These are phyloP conservation scores for Lepidurus arcticus DNA, from an alignment of 1,140 invertebrate species.

Conservation along the genomic window DNA sequence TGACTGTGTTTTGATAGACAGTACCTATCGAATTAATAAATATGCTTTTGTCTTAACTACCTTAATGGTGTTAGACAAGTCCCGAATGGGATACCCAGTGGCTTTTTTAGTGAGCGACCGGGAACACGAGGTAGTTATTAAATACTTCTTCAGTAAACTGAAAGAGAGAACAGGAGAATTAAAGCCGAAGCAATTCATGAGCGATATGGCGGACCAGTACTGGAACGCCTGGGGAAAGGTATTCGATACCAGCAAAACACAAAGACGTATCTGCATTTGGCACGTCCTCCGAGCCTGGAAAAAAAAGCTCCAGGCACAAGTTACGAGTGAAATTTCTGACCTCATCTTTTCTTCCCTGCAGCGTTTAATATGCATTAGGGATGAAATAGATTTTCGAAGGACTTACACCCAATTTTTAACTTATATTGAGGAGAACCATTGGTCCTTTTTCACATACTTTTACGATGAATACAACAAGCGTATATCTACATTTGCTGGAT, in stretches of 20 bases:
- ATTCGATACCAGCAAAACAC: conserved; percentile 9
- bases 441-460: neutral
- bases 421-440: neutral
- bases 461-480: neutral
- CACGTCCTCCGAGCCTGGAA: conserved; percentile 20
- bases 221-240: conserved; percentile 22
- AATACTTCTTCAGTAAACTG: neutral
- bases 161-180: conserved; percentile 24
- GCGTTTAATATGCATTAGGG: conserved; percentile 1
- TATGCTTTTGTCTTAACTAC: conserved; percentile 25
- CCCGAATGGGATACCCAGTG: conserved; percentile 22
- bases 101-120: conserved; percentile 24
- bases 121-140: conserved; percentile 23
- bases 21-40: neutral
- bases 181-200: conserved; percentile 10
- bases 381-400: neutral
- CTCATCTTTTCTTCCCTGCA: neutral
- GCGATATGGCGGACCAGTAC: conserved; percentile 26
- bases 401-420: neutral
- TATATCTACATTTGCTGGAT: neutral
- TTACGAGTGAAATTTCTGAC: neutral
- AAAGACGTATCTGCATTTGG: conserved; percentile 24
- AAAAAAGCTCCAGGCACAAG: conserved; percentile 18
- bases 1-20: conserved; percentile 25
- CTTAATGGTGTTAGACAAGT: conserved; percentile 13